phyloP scores from a whole-genome alignment of 2,113 vertebrate species.

The Melierax canorus region DNA sequence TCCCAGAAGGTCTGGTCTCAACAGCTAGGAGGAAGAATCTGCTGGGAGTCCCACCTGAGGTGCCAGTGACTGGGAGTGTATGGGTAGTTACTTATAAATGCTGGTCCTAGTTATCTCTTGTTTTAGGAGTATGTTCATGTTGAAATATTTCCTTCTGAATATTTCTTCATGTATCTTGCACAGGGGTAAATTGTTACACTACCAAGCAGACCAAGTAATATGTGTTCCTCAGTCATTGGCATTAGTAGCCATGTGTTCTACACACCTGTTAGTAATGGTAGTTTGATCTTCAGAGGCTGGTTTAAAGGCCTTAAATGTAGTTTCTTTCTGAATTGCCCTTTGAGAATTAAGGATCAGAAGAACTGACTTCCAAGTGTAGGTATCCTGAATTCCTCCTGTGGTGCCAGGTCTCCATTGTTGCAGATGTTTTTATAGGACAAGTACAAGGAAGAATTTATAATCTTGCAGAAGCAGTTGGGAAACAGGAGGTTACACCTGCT shows the following conservation, averaged over 20 bases:
- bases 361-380: neutral
- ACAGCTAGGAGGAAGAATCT: neutral
- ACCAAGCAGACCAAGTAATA: neutral
- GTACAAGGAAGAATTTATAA: neutral
- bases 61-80: neutral
- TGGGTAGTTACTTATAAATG: neutral
- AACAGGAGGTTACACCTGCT: neutral
- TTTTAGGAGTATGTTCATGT: neutral
- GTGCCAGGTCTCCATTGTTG: neutral
- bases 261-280: neutral
- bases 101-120: neutral
- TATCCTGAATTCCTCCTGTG: neutral
- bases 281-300: neutral
- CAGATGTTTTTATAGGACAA: neutral
- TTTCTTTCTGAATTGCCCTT: neutral
- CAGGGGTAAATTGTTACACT: neutral
- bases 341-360: neutral
- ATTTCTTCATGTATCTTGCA: neutral
- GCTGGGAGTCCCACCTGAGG: neutral
- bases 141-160: neutral
- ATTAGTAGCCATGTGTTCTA: neutral
- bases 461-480: neutral
- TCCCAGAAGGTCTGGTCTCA: neutral
- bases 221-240: neutral
- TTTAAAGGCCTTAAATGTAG: neutral